Evolutionary conservation across 2,888 invertebrate genomes (phyloP), one percentile per base, ranked within the genome.

Genomic region (Epiblema foenella): DNA sequence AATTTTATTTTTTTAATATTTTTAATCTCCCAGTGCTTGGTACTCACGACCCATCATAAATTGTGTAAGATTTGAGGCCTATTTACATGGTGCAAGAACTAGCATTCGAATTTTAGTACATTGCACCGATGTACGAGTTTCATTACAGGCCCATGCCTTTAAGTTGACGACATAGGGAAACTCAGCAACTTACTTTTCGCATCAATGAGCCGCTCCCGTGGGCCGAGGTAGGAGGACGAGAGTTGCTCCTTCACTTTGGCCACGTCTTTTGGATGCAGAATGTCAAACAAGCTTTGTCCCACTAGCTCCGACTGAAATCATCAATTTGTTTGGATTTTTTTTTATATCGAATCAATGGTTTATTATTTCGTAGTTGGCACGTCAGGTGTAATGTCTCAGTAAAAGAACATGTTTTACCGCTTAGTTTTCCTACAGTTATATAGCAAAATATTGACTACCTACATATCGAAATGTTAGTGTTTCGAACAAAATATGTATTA

Each of bases 241-340:
- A 99, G 94, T 88, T 99, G 98, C 84, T 98, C 98, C 86, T 99
- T 99, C 7, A 98, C 98, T 89, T 98, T 98, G 70, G 96, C 96
- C 49, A 99, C 97, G 89, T 99, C 99, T 87, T 98, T 98, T 0
- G 98, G 98, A 87, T 99, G 98, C 57, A 99, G 91, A 75, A 98
- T 97, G 88, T 99, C 98, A 87, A 99, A 98, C 94, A 98, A 95
- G 85, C 98, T 98, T 89, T 98, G 98, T 0, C 98, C 98, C 73
- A 98, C 86, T 64, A 99, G 93, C 85, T 99, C 98, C 68, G 95
- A 95, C 96, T 97, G 93, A 24, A 85, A 81, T 57, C 39, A 42
- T 29, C 8, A 46, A 24, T 10, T 18, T 49, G n/a, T 33, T 29
- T 12, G 3, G 7, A 0, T 60, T 12, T 42, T 12, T 42, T 12